Base-by-base conservation (phyloP, 2,888 invertebrate genomes). In the Rhamnusium bicolor region DNA sequence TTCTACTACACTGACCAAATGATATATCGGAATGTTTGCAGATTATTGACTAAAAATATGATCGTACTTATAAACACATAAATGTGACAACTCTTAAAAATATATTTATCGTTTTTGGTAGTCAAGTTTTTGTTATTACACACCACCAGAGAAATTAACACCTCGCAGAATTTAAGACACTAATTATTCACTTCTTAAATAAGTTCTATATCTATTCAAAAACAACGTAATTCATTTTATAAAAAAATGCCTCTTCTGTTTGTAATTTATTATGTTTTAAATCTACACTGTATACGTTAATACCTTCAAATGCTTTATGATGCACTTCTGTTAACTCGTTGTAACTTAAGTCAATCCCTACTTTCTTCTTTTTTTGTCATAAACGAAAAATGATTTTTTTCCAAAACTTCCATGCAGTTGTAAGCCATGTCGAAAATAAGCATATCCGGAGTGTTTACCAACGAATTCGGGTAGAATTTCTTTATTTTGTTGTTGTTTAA, bases 361-460 rank as follows among this genome's bases (percentile, higher is more conserved):
- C 61, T 19, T 66, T 54, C 16, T 29, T 40, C 14, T 68, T 56
- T n/a, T 6, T 65, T 60, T 2, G 51, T 62, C 54, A 74, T 51
- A 46, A 74, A 72, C 21, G 14, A 24, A 6, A 74, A 69, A 40
- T 61, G 40, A 4, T 72, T 14, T 51, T 53, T 56, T 32, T 71
- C 54, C 18, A 74, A 5, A 19, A 24, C 72, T 19, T 46, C 60
- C 14, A 74, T 16, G 6, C 47, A 21, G 58, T 74, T 74, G 10
- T 14, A 1, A 24, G 61, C 18, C 60, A 74, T 51, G 51, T 69
- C 32, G n/a, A 74, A 65, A 47, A 60, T 49, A 1, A 56, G 18
- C 19, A 74, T n/a, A n/a, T 60, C 67, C 0, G 74, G 74, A 8
- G 74, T 69, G 47, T 58, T 63, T 1, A 49, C 14, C 18, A 74